These are phyloP conservation scores for Anagrus nilaparvatae DNA, from an alignment of 1,140 invertebrate genomes.

Conservation along the genomic window DNA sequence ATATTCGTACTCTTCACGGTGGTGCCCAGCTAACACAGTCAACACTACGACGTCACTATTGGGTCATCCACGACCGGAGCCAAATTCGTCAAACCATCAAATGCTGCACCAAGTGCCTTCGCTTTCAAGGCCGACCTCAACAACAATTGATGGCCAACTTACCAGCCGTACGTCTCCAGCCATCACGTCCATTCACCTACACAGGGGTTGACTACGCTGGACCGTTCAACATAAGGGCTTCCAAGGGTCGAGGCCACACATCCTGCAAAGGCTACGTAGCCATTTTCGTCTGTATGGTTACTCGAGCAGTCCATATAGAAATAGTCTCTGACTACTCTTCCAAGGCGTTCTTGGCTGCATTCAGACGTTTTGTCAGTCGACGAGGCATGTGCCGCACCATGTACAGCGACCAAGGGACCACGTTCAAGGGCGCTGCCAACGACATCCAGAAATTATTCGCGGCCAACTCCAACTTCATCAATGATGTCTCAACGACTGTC, in stretches of 20 bases:
- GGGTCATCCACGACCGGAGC: too few species aligned
- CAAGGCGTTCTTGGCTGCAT: slow-evolving; percentile 19
- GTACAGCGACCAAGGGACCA: slow-evolving; percentile 15
- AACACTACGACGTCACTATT: too few species aligned
- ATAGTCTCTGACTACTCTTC: slow-evolving; percentile 16
- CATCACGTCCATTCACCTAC: slow-evolving; percentile 20
- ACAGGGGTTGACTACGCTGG: slow-evolving; percentile 25
- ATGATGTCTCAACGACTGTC: too few species aligned
- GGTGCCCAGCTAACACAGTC: too few species aligned
- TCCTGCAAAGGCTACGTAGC: neutral
- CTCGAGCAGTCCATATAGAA: slow-evolving; percentile 8
- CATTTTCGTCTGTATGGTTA: slow-evolving; percentile 1
- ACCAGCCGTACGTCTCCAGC: slow-evolving; percentile 11
- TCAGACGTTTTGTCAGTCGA: slow-evolving; percentile 21
- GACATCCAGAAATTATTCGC: too few species aligned
- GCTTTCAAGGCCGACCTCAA: too few species aligned
- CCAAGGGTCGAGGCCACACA: neutral
- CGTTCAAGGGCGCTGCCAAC: slow-evolving; percentile 7
- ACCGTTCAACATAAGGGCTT: neutral
- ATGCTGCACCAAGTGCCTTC: too few species aligned
- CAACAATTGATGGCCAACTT: slow-evolving; percentile 29
- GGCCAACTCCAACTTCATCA: too few species aligned
- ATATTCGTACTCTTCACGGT: too few species aligned
- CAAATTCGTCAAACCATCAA: too few species aligned
- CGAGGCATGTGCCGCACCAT: slow-evolving; percentile 10